Evolutionary conservation across 2,888 invertebrate species (phyloP), one percentile per base, ranked within the genome.

Genomic region (Sinhomidia bicolor): DNA sequence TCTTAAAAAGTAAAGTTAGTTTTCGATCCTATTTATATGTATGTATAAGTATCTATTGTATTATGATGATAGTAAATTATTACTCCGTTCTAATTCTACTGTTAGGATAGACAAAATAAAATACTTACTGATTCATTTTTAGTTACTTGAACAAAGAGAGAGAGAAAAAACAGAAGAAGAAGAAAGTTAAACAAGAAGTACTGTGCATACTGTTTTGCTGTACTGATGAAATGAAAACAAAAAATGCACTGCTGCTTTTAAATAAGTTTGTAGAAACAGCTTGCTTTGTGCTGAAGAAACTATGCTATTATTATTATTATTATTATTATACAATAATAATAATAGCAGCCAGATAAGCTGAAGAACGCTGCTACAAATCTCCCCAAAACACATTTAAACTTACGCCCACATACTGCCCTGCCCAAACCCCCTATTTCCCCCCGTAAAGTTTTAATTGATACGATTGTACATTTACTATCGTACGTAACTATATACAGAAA

Each of bases 191-290:
- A 51, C 17, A 60, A 81, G 57, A 68, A 78, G 88, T 71, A 84
- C 74, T 80, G 88, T 88, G 88, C 88, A 88, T 88, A 68, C 23
- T 84, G 88, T 88, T 88, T 88, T 88, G 88, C 88, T 88, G 88
- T 84, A 88, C 84, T 88, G 88, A 88, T 82, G 86, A 88, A 71
- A 87, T 57, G 81, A 87, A 88, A 85, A 88, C 86, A 86, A 57
- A 54, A 79, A 65, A 79, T 85, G 85, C 86, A 86, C 86, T 79
- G 44, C 62, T 79, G 68, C 85, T 78, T 78, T 65, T 74, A 83
- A 44, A 26, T 44, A 68, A 82, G n/a, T n/a, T n/a, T n/a, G n/a
- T 57, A 68, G 80, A 47, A 57, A 57, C 57, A 47, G 44, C 41
- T 80, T 80, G 57, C 60, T n/a, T 80, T 80, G 36, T 80, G 57